Evolutionary conservation across 64 coral and sea anemone genomes (phyloP), one percentile per base, ranked within the genome.

Genomic region (Actinia tenebrosa): DNA sequence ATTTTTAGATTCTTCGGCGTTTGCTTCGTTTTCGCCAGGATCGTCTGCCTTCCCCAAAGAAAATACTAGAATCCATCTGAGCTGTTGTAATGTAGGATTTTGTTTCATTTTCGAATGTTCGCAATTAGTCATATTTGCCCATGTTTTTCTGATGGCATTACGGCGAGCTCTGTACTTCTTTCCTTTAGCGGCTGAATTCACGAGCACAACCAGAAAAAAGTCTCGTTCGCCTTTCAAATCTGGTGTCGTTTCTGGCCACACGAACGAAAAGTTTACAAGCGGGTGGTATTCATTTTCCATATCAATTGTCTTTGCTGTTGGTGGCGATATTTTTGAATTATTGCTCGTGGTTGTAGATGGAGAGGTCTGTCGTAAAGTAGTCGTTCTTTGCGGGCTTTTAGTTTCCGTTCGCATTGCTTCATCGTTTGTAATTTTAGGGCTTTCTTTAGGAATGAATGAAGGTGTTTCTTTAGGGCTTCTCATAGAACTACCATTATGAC

Each of bases 221-320:
- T 85, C 53, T 56, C 60, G 3, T 9, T 20, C 6, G 2, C 27
- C 50, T 81, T 13, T 30, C 25, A 75, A 30, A 42, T 42, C 26
- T 13, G 69, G 80, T 25, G 45, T 58, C 45, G 80, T 60, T 37
- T 59, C 83, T 18, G 83, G 83, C 53, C 54, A 85, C 7, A 85
- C 83, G 30, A 85, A 64, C 1, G 16, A 53, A 19, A 85, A 85
- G 15, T 85, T 26, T n/a, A 85, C 60, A 2, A 61, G 17, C 2
- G 83, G 83, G 45, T 59, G 63, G 45, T 85, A 85, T n/a, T 85
- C 83, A 85, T 85, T 64, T 25, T 61, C 83, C 79, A 81, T 81
- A 10, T 81, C 79, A 1, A 81, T 45, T 5, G 5, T 3, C 9
- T n/a, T 78, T 66, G 22, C 53, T 30, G 23, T 42, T 10, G 43